These are phyloP conservation scores for Limosa lapponica DNA, from an alignment of 2,797 vertebrate species.

Conservation along the genomic window DNA sequence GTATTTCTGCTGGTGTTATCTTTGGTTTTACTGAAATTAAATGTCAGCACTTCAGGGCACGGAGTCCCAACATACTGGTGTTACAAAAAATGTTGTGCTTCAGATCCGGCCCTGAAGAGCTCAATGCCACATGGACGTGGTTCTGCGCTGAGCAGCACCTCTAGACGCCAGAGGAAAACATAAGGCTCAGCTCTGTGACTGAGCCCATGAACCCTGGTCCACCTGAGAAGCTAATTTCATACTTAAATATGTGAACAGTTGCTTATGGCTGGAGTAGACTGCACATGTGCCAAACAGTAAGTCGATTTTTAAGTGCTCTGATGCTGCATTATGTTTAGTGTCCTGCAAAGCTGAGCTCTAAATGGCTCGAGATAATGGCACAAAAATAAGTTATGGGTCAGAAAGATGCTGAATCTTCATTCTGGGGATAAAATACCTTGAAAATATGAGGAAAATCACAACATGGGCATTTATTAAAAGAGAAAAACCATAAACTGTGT, in stretches of 20 bases:
- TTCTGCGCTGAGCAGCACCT: neutral
- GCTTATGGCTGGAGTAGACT: neutral
- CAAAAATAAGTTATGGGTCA: neutral
- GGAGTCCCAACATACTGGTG: too few relatives aligned
- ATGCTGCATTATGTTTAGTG: neutral
- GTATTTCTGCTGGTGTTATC: neutral
- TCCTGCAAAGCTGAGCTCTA: neutral
- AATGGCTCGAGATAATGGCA: neutral
- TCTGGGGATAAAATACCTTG: neutral
- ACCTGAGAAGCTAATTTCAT: neutral
- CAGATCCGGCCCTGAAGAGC: neutral
- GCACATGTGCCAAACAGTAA: neutral
- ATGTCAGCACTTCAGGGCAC: neutral
- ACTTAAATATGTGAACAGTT: neutral
- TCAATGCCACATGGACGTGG: accelerated
- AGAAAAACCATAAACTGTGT: neutral
- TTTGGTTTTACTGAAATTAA: neutral
- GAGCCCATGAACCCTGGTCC: neutral
- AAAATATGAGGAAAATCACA: neutral
- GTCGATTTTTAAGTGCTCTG: neutral
- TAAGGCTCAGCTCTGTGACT: neutral
- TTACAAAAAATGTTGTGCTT: neutral
- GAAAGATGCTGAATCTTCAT: neutral
- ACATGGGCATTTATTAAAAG: neutral
- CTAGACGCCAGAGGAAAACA: neutral